Evolutionary conservation across 1,140 invertebrate species (phyloP).

Genomic region (Aphis gossypii): DNA sequence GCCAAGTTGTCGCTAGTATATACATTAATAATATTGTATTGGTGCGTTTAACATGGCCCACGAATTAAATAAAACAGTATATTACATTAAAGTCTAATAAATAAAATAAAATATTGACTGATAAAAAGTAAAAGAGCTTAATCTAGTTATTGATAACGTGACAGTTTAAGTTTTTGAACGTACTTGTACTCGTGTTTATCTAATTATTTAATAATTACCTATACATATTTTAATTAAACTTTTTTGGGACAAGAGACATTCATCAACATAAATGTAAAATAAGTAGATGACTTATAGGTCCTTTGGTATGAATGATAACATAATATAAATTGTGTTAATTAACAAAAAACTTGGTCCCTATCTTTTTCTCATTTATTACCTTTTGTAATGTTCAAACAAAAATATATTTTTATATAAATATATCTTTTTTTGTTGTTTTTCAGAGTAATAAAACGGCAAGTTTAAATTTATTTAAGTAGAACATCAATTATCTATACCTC

Average conservation of each 20-base stretch:
- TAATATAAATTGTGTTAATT: not conserved
- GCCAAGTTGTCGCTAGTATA: not conserved
- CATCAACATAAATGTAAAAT: not conserved
- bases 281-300: not conserved
- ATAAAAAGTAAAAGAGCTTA: not conserved
- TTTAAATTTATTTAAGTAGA: not conserved
- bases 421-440: not conserved
- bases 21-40: not conserved
- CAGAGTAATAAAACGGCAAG: not conserved
- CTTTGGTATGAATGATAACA: no score
- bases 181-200: not conserved
- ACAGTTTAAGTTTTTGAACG: not conserved
- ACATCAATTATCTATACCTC: no score
- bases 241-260: not conserved
- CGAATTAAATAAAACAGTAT: not conserved
- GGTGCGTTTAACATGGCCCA: not conserved
- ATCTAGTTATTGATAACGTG: not conserved
- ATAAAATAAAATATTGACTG: not conserved
- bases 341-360: not conserved
- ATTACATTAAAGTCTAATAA: not conserved
- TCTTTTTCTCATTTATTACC: not conserved
- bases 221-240: not conserved
- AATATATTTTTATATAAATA: not conserved
- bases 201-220: not conserved
- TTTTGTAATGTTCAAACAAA: not conserved